These are phyloP conservation scores for Drosophila serrata DNA, from an alignment of 1,140 invertebrate species.

Conservation along the genomic window DNA sequence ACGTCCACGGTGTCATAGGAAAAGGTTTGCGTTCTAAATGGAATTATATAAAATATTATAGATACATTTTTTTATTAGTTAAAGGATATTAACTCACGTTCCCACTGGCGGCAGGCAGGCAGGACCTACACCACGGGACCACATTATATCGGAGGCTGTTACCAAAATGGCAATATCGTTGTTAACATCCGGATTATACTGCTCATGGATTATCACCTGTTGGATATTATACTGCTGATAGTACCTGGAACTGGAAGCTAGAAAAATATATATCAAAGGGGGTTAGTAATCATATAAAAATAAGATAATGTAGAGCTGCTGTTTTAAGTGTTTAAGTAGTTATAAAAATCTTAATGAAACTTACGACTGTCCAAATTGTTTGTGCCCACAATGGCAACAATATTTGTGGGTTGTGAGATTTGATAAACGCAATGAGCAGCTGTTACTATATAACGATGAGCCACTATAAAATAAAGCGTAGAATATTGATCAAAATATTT, in stretches of 20 bases:
- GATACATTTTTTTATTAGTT: neutral
- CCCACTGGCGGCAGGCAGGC: conserved; percentile 69
- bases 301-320: neutral
- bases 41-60: neutral
- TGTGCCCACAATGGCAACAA: conserved; percentile 64
- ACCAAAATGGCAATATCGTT: conserved; percentile 74
- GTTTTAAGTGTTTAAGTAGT: too few relatives aligned
- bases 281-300: neutral
- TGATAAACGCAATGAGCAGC: conserved; percentile 66
- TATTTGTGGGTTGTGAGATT: conserved; percentile 34
- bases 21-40: conserved; percentile 41
- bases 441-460: conserved; percentile 66
- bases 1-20: conserved; percentile 68
- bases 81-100: conserved; percentile 46
- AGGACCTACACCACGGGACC: conserved; percentile 78
- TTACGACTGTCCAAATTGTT: conserved; percentile 63
- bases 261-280: neutral
- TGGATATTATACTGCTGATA: conserved; percentile 60
- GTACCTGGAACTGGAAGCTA: conserved; percentile 63
- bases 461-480: conserved; percentile 43
- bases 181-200: conserved; percentile 49
- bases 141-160: conserved; percentile 58
- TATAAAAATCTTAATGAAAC: conserved; percentile 6
- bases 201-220: conserved; percentile 50
- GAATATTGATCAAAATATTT: neutral